These are phyloP conservation scores for Syrphus vitripennis DNA, from an alignment of 2,888 invertebrate species.

Conservation along the genomic window DNA sequence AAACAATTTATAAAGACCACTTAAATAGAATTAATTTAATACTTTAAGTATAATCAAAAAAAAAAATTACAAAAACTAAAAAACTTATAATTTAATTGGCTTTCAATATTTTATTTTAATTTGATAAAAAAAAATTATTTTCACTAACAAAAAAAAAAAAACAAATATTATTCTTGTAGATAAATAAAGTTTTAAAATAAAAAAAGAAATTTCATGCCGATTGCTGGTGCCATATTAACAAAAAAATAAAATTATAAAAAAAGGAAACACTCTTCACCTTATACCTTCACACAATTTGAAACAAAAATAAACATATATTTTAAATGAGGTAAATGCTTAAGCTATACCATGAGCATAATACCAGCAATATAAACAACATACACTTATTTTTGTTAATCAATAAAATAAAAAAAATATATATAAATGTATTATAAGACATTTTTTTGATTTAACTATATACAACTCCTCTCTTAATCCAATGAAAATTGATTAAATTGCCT, in stretches of 20 bases:
- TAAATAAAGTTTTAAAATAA: slow-evolving; percentile 34
- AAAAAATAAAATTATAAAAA: not conserved
- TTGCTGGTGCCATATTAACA: slow-evolving; percentile 52
- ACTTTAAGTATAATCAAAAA: slow-evolving; percentile 29
- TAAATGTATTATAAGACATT: slow-evolving; percentile 6
- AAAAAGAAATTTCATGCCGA: slow-evolving; percentile 45
- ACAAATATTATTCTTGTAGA: slow-evolving; percentile 29
- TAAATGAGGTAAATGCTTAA: slow-evolving; percentile 38
- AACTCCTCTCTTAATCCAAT: slow-evolving; percentile 44
- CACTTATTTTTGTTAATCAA: slow-evolving; percentile 46
- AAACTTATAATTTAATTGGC: slow-evolving; percentile 8
- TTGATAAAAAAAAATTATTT: not conserved
- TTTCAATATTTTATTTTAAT: not conserved
- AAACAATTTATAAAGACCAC: not conserved
- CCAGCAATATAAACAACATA: slow-evolving; percentile 15
- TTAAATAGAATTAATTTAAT: slow-evolving; percentile 35
- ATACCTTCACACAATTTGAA: slow-evolving; percentile 18
- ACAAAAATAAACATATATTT: slow-evolving; percentile 21
- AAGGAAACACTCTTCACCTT: not conserved
- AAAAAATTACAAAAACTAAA: too few relatives aligned
- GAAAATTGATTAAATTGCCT: slow-evolving; percentile 30
- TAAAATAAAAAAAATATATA: not conserved
- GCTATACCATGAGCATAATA: slow-evolving; percentile 33
- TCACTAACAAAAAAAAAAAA: slow-evolving; percentile 16
- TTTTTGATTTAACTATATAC: slow-evolving; percentile 2